phyloP scores from a whole-genome alignment of 1,140 invertebrate species.

The Olivierus martensii region DNA sequence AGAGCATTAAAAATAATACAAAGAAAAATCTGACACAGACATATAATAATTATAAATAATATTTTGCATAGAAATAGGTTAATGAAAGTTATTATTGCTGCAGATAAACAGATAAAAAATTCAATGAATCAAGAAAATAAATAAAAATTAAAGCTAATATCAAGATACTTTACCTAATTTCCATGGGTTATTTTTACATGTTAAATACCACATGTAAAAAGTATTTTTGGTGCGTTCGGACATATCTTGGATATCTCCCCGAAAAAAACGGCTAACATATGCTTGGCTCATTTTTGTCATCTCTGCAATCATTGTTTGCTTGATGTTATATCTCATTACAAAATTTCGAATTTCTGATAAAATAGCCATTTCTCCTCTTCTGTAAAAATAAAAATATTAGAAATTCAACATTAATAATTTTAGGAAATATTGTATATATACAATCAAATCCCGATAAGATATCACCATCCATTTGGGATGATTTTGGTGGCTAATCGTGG shows the following conservation, averaged over 20 bases:
- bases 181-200: constrained; percentile 24
- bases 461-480: too few relatives aligned
- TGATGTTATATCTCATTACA: constrained; percentile 27
- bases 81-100: too few relatives aligned
- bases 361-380: constrained; percentile 25
- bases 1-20: too few relatives aligned
- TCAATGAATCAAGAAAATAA: too few relatives aligned
- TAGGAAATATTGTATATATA: too few relatives aligned
- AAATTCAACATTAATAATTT: not conserved
- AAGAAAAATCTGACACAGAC: too few relatives aligned
- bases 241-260: constrained; percentile 29
- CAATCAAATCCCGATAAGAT: too few relatives aligned
- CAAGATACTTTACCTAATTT: constrained; percentile 22
- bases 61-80: too few relatives aligned
- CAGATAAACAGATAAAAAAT: too few relatives aligned
- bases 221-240: constrained; percentile 28
- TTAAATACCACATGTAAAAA: constrained; percentile 29
- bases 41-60: too few relatives aligned
- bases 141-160: too few relatives aligned
- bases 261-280: constrained; percentile 29
- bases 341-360: constrained; percentile 28
- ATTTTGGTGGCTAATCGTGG: too few relatives aligned
- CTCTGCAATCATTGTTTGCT: constrained; percentile 29
- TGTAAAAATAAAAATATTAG: constrained; percentile 4
- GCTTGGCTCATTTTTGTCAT: constrained; percentile 30